phyloP scores from a whole-genome alignment of 2,888 invertebrate species.

The Limnephilus rhombicus region DNA sequence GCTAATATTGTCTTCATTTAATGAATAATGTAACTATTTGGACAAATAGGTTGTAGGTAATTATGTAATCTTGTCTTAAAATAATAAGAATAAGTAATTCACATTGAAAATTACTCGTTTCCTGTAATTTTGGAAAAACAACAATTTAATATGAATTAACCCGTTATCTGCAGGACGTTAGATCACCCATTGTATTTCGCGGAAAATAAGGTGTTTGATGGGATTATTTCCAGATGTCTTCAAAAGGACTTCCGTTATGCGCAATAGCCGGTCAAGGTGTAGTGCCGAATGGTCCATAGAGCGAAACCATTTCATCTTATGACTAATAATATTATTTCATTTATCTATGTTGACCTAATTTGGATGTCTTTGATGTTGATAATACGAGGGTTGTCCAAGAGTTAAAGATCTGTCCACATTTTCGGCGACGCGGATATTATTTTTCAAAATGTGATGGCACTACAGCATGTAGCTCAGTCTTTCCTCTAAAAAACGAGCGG shows the following conservation, averaged over 20 bases:
- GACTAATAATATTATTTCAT: background rate
- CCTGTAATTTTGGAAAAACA: background rate
- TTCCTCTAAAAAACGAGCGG: too few relatives aligned
- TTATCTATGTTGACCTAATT: background rate
- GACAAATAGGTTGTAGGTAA: background rate
- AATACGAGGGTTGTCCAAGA: background rate
- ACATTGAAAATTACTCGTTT: background rate
- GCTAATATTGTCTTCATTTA: too few relatives aligned
- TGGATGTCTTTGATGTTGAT: background rate
- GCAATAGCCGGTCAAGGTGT: slow-evolving; percentile 21
- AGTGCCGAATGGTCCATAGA: background rate
- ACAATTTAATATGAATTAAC: background rate
- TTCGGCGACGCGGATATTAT: too few relatives aligned
- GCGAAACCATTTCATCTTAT: background rate
- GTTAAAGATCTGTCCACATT: too few relatives aligned
- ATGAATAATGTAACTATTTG: background rate
- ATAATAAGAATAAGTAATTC: background rate
- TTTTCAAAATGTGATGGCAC: too few relatives aligned
- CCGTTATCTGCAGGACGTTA: slow-evolving; percentile 18
- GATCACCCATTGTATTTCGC: slow-evolving; percentile 16
- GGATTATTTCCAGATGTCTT: background rate
- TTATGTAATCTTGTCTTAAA: background rate
- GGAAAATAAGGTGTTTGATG: background rate
- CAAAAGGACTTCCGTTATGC: background rate
- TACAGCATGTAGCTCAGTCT: too few relatives aligned